Evolutionary conservation across 2,888 invertebrate species (phyloP).

Genomic region (Seladonia tumulorum): DNA sequence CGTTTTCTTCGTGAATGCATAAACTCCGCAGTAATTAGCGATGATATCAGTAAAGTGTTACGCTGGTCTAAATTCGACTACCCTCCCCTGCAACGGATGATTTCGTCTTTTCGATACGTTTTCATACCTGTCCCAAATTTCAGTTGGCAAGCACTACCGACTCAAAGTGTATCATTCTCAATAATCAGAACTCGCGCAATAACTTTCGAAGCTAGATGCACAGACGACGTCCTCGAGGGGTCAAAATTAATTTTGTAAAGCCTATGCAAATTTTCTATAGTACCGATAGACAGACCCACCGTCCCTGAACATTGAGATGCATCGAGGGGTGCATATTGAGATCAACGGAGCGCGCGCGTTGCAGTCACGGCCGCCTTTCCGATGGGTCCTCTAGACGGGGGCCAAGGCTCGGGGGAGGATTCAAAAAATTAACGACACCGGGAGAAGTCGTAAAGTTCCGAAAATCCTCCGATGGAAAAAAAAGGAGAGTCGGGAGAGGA

Average conservation of each 20-base stretch:
- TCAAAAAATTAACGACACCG: constrained; percentile 42
- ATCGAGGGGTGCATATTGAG: background rate
- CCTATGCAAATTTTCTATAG: background rate
- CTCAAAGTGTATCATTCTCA: background rate
- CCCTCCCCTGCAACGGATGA: background rate
- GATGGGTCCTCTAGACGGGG: background rate
- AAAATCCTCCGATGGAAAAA: constrained; percentile 32
- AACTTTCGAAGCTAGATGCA: background rate
- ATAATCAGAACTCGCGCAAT: background rate
- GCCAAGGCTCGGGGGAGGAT: constrained; percentile 4
- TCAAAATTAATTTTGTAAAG: background rate
- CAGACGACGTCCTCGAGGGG: background rate
- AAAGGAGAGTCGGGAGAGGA: background rate
- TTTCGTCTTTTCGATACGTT: background rate
- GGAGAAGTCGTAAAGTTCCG: constrained; percentile 59
- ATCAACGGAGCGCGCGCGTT: background rate
- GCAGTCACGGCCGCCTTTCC: background rate
- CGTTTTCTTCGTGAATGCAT: too few relatives aligned
- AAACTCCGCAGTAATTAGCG: background rate
- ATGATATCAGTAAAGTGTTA: background rate
- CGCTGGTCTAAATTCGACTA: background rate
- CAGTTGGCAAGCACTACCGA: background rate
- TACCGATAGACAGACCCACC: background rate
- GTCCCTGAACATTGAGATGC: background rate
- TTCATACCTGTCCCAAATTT: background rate